phyloP scores from a whole-genome alignment of 1,140 invertebrate genomes.

The Orius laevigatus region DNA sequence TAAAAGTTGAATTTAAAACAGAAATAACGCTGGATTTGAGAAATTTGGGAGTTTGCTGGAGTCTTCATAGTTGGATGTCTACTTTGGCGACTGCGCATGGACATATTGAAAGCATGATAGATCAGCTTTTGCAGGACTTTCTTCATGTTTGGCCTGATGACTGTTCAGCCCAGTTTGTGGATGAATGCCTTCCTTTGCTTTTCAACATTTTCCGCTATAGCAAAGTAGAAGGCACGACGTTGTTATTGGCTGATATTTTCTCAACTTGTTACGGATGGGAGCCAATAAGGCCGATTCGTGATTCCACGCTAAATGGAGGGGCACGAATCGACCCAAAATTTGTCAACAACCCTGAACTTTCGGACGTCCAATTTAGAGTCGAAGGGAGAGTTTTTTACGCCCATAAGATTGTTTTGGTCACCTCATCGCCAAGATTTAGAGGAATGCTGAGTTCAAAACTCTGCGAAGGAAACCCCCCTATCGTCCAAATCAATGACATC shows the following conservation, averaged over 20 bases:
- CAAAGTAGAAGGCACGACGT: conserved; percentile 76
- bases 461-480: conserved; percentile 56
- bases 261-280: conserved; percentile 79
- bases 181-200: conserved; percentile 72
- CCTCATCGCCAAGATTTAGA: conserved; percentile 68
- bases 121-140: conserved; percentile 79
- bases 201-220: conserved; percentile 81
- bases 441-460: conserved; percentile 69
- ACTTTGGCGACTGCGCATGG: conserved; percentile 74
- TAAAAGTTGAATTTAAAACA: conserved; percentile 22
- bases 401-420: conserved; percentile 83
- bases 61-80: conserved; percentile 78
- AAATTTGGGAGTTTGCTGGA: conserved; percentile 72
- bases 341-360: conserved; percentile 80
- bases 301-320: conserved; percentile 47
- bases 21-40: conserved; percentile 73
- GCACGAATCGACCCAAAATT: conserved; percentile 77
- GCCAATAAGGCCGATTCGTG: conserved; percentile 57
- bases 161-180: conserved; percentile 73
- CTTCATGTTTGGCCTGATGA: conserved; percentile 68
- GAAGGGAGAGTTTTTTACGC: conserved; percentile 81
- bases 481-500: conserved; percentile 85
- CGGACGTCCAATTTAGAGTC: conserved; percentile 79
- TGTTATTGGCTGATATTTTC: conserved; percentile 75
- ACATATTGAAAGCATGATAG: conserved; percentile 66